A percentile compares a stretch with the other conserved stretches of the same genome.
phyloP scores from a whole-genome alignment of 2,888 invertebrate species.

The Drosophila aldrichi region DNA sequence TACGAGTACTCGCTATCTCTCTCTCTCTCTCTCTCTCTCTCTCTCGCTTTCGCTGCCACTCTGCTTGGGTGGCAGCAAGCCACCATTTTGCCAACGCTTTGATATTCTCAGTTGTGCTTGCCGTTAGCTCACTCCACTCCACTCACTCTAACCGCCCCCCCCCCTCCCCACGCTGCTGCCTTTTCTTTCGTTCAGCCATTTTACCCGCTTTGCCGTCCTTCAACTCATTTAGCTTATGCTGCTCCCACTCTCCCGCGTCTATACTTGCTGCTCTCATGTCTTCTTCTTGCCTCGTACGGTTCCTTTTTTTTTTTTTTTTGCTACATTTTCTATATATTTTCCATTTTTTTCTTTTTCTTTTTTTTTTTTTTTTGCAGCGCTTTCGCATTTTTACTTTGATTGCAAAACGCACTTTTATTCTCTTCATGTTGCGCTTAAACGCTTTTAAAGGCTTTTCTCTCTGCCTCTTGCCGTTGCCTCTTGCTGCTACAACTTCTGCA shows the following conservation, averaged over 20 bases:
- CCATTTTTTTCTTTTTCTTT: constrained; percentile 19
- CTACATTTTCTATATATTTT: constrained; percentile 14
- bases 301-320: constrained; percentile 27
- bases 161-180: not conserved
- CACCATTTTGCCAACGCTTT: constrained; percentile 77
- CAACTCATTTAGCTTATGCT: constrained; percentile 74
- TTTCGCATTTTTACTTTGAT: constrained; percentile 72
- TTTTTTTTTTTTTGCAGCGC: constrained; percentile 30
- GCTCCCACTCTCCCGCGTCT: not conserved
- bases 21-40: not conserved
- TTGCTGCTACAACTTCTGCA: not conserved
- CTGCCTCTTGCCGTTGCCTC: not conserved
- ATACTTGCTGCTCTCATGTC: not conserved
- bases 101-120: constrained; percentile 55
- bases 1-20: not conserved
- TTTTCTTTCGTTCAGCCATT: constrained; percentile 13
- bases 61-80: constrained; percentile 19
- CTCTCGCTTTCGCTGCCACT: not conserved
- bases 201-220: constrained; percentile 58
- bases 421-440: constrained; percentile 68
- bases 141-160: not conserved
- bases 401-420: constrained; percentile 76
- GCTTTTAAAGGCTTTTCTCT: constrained; percentile 59
- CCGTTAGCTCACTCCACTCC: constrained; percentile 14
- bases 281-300: constrained; percentile 17